These are phyloP conservation scores for Drosophila arizonae DNA, from an alignment of 1,140 invertebrate species.

Conservation along the genomic window DNA sequence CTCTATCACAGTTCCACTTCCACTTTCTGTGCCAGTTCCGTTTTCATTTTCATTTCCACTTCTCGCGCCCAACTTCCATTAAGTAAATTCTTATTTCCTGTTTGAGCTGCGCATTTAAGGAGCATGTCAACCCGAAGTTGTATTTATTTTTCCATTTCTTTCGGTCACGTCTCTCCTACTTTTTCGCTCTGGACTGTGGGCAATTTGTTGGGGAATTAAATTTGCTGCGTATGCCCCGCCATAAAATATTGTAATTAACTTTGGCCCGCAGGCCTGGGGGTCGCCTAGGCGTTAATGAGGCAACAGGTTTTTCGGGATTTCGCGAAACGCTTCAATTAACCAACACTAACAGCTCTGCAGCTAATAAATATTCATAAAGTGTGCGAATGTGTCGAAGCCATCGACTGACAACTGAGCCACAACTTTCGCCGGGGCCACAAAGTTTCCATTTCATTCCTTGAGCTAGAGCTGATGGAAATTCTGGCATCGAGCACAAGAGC, in stretches of 20 bases:
- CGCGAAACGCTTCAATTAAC: conserved; percentile 51
- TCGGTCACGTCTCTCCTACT: conserved; percentile 36
- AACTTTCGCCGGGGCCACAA: conserved; percentile 17
- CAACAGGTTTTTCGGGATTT: conserved; percentile 59
- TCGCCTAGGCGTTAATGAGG: conserved; percentile 55
- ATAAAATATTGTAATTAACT: conserved; percentile 76
- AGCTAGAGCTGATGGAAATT: conserved; percentile 22
- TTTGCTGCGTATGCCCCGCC: conserved; percentile 28
- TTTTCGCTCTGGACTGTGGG: conserved; percentile 32
- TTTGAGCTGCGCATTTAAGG: conserved; percentile 52
- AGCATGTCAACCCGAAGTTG: conserved; percentile 44
- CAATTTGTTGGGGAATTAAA: conserved; percentile 57
- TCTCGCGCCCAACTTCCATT: too few relatives aligned
- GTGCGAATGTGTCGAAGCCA: conserved; percentile 10
- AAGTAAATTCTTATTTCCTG: conserved; percentile 49
- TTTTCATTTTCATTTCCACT: too few relatives aligned
- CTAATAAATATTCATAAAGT: conserved; percentile 74
- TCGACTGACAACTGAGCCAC: too few relatives aligned
- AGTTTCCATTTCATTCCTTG: conserved; percentile 64
- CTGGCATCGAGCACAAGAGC: background rate
- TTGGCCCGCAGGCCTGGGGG: conserved; percentile 31
- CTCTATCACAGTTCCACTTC: too few relatives aligned
- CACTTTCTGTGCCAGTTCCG: too few relatives aligned
- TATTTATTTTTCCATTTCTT: conserved; percentile 52
- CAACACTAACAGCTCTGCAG: conserved; percentile 44